Conservation (phyloP, 2,888 invertebrate species). For the Chouioia cunea region DNA sequence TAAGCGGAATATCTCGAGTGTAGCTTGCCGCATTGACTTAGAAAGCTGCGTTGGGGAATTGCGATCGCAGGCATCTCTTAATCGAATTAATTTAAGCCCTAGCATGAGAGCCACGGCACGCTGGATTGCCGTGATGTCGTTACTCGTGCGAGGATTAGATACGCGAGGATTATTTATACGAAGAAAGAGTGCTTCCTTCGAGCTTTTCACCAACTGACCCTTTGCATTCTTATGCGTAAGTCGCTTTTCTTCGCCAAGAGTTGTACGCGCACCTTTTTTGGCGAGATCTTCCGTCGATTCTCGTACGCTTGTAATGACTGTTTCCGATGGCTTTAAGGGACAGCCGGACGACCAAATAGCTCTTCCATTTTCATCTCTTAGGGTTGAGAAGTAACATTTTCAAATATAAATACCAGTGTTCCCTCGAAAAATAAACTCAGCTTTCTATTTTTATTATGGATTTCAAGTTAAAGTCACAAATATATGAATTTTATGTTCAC, state of each 20-base stretch:
- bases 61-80: conserved; percentile 58
- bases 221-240: background rate
- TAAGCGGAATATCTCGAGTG: background rate
- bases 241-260: no score
- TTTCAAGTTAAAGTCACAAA: no score
- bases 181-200: background rate
- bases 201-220: background rate
- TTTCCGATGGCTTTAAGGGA: no score
- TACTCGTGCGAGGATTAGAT: conserved; percentile 61
- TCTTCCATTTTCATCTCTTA: no score
- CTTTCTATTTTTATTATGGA: no score
- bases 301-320: no score
- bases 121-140: conserved; percentile 62
- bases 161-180: conserved; percentile 8
- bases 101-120: conserved; percentile 58
- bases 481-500: no score
- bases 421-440: no score
- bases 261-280: background rate
- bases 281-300: background rate
- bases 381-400: no score
- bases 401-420: no score
- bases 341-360: no score
- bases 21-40: no score
- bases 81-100: conserved; percentile 67
- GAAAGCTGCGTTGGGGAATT: background rate